These are phyloP conservation scores for Podarcis raffonei DNA, from an alignment of 2,113 vertebrate genomes.

Conservation along the genomic window DNA sequence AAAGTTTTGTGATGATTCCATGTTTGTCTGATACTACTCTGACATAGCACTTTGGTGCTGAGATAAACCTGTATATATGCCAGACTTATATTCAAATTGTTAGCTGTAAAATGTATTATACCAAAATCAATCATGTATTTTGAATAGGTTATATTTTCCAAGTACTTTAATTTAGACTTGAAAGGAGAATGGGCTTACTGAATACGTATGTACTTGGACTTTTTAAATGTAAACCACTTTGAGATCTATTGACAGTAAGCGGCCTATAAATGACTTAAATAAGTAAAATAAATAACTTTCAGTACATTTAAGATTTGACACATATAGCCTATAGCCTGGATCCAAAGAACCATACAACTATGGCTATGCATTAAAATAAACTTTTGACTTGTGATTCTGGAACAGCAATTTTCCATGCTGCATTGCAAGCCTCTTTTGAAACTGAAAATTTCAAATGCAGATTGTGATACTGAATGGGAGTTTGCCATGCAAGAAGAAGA, in stretches of 20 bases:
- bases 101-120: not conserved
- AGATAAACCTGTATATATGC: no score
- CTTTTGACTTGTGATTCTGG: not conserved
- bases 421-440: not conserved
- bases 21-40: not conserved
- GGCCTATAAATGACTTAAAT: no score
- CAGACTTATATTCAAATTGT: no score
- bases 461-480: not conserved
- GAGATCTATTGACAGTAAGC: no score
- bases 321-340: no score
- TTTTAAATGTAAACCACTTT: no score
- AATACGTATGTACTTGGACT: no score
- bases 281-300: no score
- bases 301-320: no score
- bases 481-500: not conserved
- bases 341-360: no score
- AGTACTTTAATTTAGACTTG: not conserved
- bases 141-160: not conserved
- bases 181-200: not conserved
- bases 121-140: no score
- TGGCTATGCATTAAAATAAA: not conserved
- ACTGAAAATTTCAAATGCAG: not conserved
- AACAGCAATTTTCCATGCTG: not conserved
- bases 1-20: not conserved
- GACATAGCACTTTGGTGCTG: not conserved